Conservation (phyloP, 2,113 vertebrate genomes). For the Lutjanus erythropterus region DNA sequence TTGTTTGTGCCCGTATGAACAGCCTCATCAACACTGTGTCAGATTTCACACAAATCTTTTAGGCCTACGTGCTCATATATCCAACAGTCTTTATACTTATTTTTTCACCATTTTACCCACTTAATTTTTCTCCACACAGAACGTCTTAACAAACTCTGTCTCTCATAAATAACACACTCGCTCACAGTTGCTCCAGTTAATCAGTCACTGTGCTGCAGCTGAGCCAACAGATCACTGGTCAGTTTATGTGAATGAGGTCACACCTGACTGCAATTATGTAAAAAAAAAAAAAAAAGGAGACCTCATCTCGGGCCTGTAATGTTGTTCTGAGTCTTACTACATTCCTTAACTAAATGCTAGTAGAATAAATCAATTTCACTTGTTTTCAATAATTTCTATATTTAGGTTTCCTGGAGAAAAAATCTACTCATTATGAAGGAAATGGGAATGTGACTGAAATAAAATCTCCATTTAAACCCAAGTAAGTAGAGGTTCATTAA, state of each 20-base stretch:
- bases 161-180: background rate
- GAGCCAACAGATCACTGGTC: background rate
- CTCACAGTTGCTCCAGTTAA: background rate
- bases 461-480: no score
- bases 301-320: background rate
- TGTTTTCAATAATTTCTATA: background rate
- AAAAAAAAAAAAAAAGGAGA: background rate
- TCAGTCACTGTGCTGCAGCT: conserved; percentile 18
- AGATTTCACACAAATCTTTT: background rate
- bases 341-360: background rate
- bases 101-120: no score
- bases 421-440: no score
- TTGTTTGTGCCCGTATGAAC: background rate
- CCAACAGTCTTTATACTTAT: no score
- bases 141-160: background rate
- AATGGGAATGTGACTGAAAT: no score
- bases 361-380: background rate
- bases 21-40: background rate
- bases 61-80: no score
- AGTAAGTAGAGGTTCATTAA: no score
- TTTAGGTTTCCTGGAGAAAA: no score
- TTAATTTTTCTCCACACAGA: no score
- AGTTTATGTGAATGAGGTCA: background rate
- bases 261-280: background rate
- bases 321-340: background rate